Evolutionary conservation across 2,797 vertebrate genomes (phyloP), one percentile per base, ranked within the genome.

Genomic region (Rhabdomys pumilio): DNA sequence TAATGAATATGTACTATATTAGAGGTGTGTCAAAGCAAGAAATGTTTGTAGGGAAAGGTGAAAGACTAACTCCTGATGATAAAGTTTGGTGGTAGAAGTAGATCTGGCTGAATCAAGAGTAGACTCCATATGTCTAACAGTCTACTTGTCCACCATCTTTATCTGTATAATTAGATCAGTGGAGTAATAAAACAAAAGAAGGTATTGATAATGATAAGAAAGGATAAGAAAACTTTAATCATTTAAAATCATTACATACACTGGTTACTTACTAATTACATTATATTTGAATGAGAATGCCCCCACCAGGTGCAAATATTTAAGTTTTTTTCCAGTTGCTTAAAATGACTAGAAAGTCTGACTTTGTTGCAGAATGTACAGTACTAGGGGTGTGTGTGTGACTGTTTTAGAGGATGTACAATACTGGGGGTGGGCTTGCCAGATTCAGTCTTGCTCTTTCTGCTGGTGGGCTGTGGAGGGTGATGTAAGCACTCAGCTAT

Each of bases 11-110:
- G 2, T 15, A 29, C 15, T 1, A 13, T 12, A 26, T 19, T 6
- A n/a, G 0, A 0, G 0, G 0, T 67, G 3, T 50, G 29, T 41
- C 5, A 8, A 26, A 47, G 20, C 12, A 69, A 86, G 20, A 85
- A 41, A 73, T 26, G 6, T 3, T 93, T 61, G 69, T 31, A 24
- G n/a, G 31, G 1, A 63, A 80, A 69, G 2, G 3, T 85, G 9
- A 88, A 13, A 65, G 17, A 41, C 38, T 77, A 41, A 85, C 15
- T 34, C 59, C 44, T 79, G 53, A 76, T 65, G 47, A 38, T 41
- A 90, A 87, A 77, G 17, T 67, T 65, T 75, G 6, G 13, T 72
- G 22, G 29, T 22, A 88, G 31, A 93, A 83, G 55, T 1, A 79
- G 22, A 57, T 72, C 11, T 55, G 26, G 22, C 6, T 59, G 31